Evolutionary conservation across 2,888 invertebrate species (phyloP), one percentile per base, ranked within the genome.

Genomic region (Osmoderma eremita): DNA sequence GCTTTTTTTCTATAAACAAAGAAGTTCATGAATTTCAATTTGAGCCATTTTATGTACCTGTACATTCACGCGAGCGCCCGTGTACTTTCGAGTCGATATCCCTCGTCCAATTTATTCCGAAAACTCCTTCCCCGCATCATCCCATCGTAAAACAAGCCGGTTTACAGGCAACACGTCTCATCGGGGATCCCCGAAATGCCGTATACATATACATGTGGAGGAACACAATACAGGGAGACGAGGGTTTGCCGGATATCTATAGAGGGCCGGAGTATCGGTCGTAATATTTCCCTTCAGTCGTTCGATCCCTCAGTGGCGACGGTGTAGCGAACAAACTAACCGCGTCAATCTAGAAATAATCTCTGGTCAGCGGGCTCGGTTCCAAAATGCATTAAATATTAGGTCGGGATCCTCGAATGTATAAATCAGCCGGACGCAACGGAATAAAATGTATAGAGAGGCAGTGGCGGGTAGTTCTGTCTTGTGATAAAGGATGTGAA

Each of bases 341-440:
- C 56, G 48, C 65, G 48, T 38, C 56, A 49, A 54, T 49, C 54
- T 58, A 54, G 56, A 54, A 65, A 54, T 65, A 65, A 65, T 65
- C 65, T 45, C 45, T 45, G 65, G 54, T 54, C 56, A 48, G 48
- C 45, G 48, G 56, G 30, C 22, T 36, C 48, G 64, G 48, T 56
- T 48, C 65, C 58, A 38, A 65, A 65, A 65, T 65, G 65, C 65
- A 65, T 65, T 65, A 65, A 58, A 58, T 58, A 58, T 58, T 58
- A 58, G 42, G 12, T 58, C 58, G 45, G 45, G 45, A 24, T 58
- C 45, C 42, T 17, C 10, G 45, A 58, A 58, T 58, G 58, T 58
- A 58, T 58, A 58, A 58, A 58, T 58, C 58, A 58, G 45, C 12
- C 58, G 3, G 42, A 48, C 20, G 20, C 12, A 8, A 24, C 41